Percentiles rank a stretch among this genome's conserved stretches.
Evolutionary conservation across 2,888 invertebrate genomes (phyloP).

Genomic region (Ommatoiulus sabulosus): DNA sequence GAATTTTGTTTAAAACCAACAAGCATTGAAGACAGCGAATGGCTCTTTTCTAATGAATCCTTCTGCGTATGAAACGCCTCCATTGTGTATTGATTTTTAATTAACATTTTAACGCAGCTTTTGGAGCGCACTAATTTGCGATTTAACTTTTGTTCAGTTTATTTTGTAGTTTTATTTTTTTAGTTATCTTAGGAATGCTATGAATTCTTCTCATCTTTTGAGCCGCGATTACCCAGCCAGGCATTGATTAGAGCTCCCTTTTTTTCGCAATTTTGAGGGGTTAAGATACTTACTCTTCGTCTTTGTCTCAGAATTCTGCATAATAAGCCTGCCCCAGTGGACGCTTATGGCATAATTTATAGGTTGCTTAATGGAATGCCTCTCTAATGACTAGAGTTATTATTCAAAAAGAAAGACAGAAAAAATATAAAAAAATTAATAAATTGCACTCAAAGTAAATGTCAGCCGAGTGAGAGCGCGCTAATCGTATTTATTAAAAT

Average conservation of each 20-base stretch:
- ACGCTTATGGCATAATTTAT: conserved; percentile 37
- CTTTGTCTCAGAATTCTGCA: not conserved
- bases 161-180: not conserved
- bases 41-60: not conserved
- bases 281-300: conserved; percentile 32
- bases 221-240: not conserved
- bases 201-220: not conserved
- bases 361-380: conserved; percentile 42
- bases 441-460: conserved; percentile 47
- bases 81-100: not conserved
- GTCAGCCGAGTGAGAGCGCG: conserved; percentile 39
- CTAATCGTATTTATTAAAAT: conserved; percentile 45
- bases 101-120: not conserved
- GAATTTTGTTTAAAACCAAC: no score
- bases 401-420: conserved; percentile 21
- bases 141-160: not conserved
- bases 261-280: not conserved
- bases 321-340: conserved; percentile 40
- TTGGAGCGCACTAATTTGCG: not conserved
- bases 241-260: not conserved
- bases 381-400: conserved; percentile 41
- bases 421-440: conserved; percentile 8
- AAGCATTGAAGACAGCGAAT: no score
- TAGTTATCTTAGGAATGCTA: not conserved
- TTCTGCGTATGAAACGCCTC: not conserved